A percentile compares a stretch with the other conserved stretches of the same genome.
phyloP scores from a whole-genome alignment of 2,888 invertebrate species.

The Syrista parreyssii region DNA sequence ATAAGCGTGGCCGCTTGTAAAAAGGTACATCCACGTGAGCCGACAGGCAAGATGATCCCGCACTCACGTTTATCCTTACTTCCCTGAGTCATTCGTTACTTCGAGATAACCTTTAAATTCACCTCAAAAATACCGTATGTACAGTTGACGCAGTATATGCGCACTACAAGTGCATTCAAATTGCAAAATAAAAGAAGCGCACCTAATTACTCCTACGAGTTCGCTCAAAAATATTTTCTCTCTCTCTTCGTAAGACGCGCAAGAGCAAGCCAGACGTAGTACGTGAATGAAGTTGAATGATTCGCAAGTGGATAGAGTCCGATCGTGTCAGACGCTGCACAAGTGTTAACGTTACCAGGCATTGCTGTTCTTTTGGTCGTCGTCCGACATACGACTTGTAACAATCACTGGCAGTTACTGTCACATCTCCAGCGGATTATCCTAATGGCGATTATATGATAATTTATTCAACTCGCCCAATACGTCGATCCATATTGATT shows the following conservation, averaged over 20 bases:
- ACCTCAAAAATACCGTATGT: neutral
- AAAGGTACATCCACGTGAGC: neutral
- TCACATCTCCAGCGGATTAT: neutral
- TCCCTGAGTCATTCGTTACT: slow-evolving; percentile 30
- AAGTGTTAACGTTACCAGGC: neutral
- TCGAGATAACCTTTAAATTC: slow-evolving; percentile 32
- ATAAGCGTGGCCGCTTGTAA: neutral
- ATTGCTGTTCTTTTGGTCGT: neutral
- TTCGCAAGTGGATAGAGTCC: neutral
- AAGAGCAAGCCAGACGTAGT: neutral
- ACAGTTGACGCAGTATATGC: too few relatives aligned
- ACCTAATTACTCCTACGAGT: neutral
- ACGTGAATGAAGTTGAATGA: neutral
- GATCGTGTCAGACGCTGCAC: neutral
- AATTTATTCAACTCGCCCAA: neutral
- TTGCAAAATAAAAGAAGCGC: neutral
- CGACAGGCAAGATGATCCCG: neutral
- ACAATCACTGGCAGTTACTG: neutral
- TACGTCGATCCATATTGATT: neutral
- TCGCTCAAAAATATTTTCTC: neutral
- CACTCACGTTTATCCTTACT: slow-evolving; percentile 1
- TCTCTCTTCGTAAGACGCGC: neutral
- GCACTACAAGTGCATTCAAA: neutral
- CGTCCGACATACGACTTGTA: neutral
- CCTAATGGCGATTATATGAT: neutral